Conservation (phyloP, 2,888 invertebrate species). For the Formica aserva region DNA sequence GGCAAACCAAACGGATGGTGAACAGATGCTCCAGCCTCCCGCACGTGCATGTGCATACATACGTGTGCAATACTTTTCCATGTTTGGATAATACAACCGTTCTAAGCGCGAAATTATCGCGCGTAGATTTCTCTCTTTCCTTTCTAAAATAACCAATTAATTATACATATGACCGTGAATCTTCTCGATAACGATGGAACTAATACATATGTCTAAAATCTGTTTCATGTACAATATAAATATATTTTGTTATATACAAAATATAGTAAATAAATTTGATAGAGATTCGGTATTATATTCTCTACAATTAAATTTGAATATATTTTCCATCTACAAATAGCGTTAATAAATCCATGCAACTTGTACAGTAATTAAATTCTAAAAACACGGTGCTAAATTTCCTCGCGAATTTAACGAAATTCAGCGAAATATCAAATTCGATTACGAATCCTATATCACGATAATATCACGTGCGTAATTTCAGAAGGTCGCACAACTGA, state of each 20-base stretch:
- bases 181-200: background rate
- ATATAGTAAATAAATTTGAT: too few species aligned
- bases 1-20: conserved; percentile 67
- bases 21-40: conserved; percentile 67
- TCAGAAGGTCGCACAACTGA: conserved; percentile 32
- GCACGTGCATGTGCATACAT: conserved; percentile 38
- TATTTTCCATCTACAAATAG: background rate
- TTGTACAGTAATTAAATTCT: background rate
- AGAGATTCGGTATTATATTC: background rate
- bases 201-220: background rate
- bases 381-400: background rate
- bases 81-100: conserved; percentile 24
- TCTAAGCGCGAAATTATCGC: conserved; percentile 7
- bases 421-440: conserved; percentile 41
- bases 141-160: background rate
- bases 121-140: background rate
- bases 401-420: background rate
- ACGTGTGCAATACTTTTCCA: conserved; percentile 34
- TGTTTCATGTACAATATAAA: background rate
- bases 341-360: background rate
- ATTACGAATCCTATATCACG: conserved; percentile 10
- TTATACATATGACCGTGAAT: background rate
- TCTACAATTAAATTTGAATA: background rate
- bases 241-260: background rate
- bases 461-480: conserved; percentile 52